Evolutionary conservation across 2,113 vertebrate genomes (phyloP), one percentile per base, ranked within the genome.

Genomic region (Cynoglossus semilaevis): DNA sequence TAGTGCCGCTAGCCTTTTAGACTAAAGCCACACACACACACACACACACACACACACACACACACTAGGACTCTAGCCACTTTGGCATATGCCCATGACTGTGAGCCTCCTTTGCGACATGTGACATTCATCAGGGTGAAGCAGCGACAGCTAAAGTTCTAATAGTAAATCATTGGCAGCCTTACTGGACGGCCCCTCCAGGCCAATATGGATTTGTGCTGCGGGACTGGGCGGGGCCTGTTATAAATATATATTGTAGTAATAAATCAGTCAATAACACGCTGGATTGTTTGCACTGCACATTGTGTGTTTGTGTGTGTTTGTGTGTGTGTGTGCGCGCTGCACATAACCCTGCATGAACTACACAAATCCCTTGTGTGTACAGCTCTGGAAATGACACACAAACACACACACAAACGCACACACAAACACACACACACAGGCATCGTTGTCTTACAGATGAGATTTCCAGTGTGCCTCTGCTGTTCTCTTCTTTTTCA

Each of bases 151-250:
- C 72, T 4, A 70, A 70, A 70, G 51, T 61, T 79, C 79, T 74
- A 75, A 80, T 76, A 73, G 80, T 88, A 85, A 86, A 86, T 88
- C 82, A 87, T 72, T 52, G 67, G 79, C 51, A 62, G 63, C 69
- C 70, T 86, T 82, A 87, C 77, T 72, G 70, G 68, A 72, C 72
- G 70, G 52, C 63, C 63, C 58, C 70, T 70, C 57, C 56, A 70
- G 35, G 17, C 77, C 79, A 63, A 36, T 80, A 83, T 85, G 72
- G 83, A 84, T 85, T 79, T 82, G 70, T 71, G 71, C 63, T 64
- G 68, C 68, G 66, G 67, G 72, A 70, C 54, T 58, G 51, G 51
- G 10, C 46, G 53, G 55, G 60, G 67, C 37, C 42, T 36, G 72
- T 50, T 68, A 79, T 88, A 79, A 37, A 55, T 55, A 29, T 43